Percentiles rank a stretch among this genome's conserved stretches.
phyloP scores from a whole-genome alignment of 2,113 vertebrate genomes.

The Bungarus multicinctus region DNA sequence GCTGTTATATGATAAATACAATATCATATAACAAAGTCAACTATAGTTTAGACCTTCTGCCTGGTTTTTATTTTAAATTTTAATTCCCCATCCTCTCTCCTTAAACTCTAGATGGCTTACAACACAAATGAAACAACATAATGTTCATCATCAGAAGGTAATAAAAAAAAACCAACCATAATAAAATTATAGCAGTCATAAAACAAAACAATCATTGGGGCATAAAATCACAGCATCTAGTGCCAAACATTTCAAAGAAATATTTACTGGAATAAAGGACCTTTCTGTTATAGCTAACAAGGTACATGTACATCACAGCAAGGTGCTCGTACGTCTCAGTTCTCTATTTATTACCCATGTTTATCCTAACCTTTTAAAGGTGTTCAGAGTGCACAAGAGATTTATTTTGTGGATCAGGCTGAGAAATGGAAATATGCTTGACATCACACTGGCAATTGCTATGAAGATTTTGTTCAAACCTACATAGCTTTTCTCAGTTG shows the following conservation, averaged over 20 bases:
- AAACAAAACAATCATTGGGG: background rate
- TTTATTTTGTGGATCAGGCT: background rate
- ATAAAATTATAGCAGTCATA: constrained; percentile 14
- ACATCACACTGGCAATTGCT: background rate
- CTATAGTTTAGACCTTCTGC: background rate
- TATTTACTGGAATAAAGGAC: background rate
- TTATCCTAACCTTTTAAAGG: background rate
- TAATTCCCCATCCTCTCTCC: background rate
- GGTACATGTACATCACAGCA: background rate
- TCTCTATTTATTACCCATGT: background rate
- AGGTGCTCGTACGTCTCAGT: background rate
- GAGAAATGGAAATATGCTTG: background rate
- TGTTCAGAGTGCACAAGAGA: background rate
- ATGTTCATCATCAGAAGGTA: background rate
- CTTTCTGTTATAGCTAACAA: background rate
- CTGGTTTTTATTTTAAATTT: background rate
- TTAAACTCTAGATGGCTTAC: background rate
- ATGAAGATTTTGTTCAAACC: background rate
- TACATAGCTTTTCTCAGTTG: background rate
- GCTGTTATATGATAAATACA: background rate
- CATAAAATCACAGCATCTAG: background rate
- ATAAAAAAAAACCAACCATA: background rate
- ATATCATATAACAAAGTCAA: background rate
- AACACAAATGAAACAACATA: constrained; percentile 1
- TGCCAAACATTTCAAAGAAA: background rate